Evolutionary conservation across 2,888 invertebrate genomes (phyloP).

Genomic region (Drosophila flavopinicola): DNA sequence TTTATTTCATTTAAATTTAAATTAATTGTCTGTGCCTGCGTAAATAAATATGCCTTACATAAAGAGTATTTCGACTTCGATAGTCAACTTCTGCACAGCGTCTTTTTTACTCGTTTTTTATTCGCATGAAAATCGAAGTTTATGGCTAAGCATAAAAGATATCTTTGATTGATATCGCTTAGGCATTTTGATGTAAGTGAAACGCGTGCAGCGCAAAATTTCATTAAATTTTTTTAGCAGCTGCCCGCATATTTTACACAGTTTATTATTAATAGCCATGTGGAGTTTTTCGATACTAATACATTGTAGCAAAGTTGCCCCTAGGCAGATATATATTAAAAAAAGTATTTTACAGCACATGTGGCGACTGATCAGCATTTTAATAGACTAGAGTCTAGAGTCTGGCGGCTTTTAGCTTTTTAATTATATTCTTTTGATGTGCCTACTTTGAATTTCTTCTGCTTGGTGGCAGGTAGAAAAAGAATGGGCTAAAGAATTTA

Average conservation of each 20-base stretch:
- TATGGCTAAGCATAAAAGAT: constrained; percentile 50
- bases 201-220: constrained; percentile 53
- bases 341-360: constrained; percentile 27
- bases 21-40: too few relatives aligned
- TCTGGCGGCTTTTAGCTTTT: constrained; percentile 37
- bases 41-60: too few relatives aligned
- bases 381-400: constrained; percentile 13
- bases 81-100: too few relatives aligned
- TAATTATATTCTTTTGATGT: constrained; percentile 39
- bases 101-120: neutral
- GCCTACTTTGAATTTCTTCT: constrained; percentile 7
- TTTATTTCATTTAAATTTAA: too few relatives aligned
- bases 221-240: constrained; percentile 57
- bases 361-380: constrained; percentile 24
- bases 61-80: constrained; percentile 21
- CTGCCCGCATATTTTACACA: constrained; percentile 48
- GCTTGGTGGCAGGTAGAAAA: neutral
- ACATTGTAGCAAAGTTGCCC: constrained; percentile 29
- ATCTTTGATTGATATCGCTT: constrained; percentile 70
- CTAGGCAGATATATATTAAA: constrained; percentile 46
- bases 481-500: neutral
- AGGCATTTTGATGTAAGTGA: constrained; percentile 59
- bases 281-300: constrained; percentile 29
- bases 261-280: constrained; percentile 60
- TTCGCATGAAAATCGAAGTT: constrained; percentile 57